Conservation (phyloP, 2,888 invertebrate species). For the Nymphalis polychloros region DNA sequence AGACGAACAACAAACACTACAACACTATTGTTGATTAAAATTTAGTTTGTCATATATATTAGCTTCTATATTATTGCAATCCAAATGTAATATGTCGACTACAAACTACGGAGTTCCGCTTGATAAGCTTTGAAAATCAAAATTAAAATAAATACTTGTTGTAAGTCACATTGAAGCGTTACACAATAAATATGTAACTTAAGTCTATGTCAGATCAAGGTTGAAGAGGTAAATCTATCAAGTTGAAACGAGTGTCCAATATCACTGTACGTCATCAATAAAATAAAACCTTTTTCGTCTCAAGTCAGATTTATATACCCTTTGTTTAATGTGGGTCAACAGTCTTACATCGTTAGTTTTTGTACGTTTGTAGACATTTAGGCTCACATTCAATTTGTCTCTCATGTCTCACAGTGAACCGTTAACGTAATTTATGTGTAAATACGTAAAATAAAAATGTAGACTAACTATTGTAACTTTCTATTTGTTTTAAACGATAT, state of each 20-base stretch:
- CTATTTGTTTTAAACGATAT: too few species aligned
- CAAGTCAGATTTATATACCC: conserved; percentile 68
- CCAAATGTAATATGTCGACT: too few species aligned
- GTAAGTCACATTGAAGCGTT: conserved; percentile 25
- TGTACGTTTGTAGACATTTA: conserved; percentile 14
- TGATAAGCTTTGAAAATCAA: conserved; percentile 13
- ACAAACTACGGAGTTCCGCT: conserved; percentile 13
- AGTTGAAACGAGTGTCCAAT: conserved; percentile 40
- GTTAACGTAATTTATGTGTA: not conserved
- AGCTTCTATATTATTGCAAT: too few species aligned
- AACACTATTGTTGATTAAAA: too few species aligned
- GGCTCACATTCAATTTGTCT: conserved; percentile 33
- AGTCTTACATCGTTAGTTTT: conserved; percentile 58
- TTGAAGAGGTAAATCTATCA: conserved; percentile 44
- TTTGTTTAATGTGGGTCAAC: conserved; percentile 73
- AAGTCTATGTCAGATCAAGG: conserved; percentile 46
- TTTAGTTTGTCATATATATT: too few species aligned
- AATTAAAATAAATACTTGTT: conserved; percentile 16
- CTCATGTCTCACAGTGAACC: conserved; percentile 14
- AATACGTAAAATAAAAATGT: conserved; percentile 2
- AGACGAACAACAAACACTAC: too few species aligned
- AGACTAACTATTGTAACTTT: not conserved
- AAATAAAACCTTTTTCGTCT: conserved; percentile 62
- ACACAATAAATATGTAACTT: conserved; percentile 36
- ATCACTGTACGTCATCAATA: conserved; percentile 45